Evolutionary conservation across 2,797 vertebrate species (phyloP), one percentile per base, ranked within the genome.

Genomic region (Eupleurogrammus muticus): DNA sequence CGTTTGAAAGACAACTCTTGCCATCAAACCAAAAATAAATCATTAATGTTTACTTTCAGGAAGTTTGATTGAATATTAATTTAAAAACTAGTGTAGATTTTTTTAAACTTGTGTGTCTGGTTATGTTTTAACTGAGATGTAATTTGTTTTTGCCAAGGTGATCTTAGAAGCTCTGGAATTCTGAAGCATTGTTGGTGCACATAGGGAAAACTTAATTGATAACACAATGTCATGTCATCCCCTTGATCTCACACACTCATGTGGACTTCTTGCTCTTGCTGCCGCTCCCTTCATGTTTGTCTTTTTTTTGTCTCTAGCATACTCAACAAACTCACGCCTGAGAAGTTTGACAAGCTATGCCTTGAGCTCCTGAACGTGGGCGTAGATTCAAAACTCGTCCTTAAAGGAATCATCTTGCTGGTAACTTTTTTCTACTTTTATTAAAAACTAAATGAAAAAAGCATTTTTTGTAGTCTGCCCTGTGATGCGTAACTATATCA

Each of bases 321-420:
- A 97, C 95, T 99, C 95, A 99, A 99, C 96, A 99, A 99, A 95
- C 97, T 99, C 96, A 98, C 97, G 95, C 98, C 98, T 95, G 98
- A 99, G 78, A 99, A 98, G 97, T 99, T 99, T 95, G 98, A 99
- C 96, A 99, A 99, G 96, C 97, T 99, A 99, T 99, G 98, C 97
- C 98, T 99, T 98, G 98, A 99, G 96, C 97, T 99, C 95, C 97
- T 99, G 94, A 99, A 99, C 94, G 97, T 95, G 96, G 97, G 98
- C 95, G 97, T 99, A 96, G 98, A 99, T 95, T 97, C 97, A 94
- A 99, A 99, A 95, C 95, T 98, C 95, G 96, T 99, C 96, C 97
- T 99, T 92, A 99, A 99, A 97, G 98, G 97, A 95, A 91, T 99
- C 96, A 99, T 99, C 96, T 97, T 99, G 96, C 96, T 99, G 97